Evolutionary conservation across 2,888 invertebrate species (phyloP).

Genomic region (Pycnomerus fuliginosus): DNA sequence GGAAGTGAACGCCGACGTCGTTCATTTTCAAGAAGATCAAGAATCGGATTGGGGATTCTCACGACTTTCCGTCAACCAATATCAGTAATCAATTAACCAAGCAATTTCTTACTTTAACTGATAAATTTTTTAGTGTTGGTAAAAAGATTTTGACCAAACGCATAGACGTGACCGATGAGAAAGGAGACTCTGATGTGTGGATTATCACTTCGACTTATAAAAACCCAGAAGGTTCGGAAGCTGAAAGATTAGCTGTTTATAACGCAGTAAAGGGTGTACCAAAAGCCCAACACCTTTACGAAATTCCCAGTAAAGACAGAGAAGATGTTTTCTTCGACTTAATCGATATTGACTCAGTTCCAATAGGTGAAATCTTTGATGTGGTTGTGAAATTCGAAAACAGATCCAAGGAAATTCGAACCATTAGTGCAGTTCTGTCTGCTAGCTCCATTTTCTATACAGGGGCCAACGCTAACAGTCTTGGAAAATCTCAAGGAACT

Average conservation of each 20-base stretch:
- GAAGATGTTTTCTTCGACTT: constrained; percentile 68
- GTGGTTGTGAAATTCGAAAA: constrained; percentile 64
- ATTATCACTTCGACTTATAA: constrained; percentile 69
- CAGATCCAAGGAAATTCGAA: constrained; percentile 60
- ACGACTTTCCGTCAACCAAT: constrained; percentile 64
- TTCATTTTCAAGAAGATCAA: constrained; percentile 71
- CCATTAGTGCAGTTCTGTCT: constrained; percentile 63
- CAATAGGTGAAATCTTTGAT: constrained; percentile 66
- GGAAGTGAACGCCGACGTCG: constrained; percentile 75
- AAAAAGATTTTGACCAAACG: constrained; percentile 68
- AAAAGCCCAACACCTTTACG: constrained; percentile 62
- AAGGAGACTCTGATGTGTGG: constrained; percentile 64
- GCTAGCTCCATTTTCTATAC: constrained; percentile 70
- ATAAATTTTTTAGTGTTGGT: constrained; percentile 59
- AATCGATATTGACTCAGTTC: constrained; percentile 65
- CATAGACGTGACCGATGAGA: constrained; percentile 62
- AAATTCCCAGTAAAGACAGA: constrained; percentile 58
- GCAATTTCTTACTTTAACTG: constrained; percentile 5
- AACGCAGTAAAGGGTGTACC: constrained; percentile 67
- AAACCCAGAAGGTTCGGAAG: constrained; percentile 61
- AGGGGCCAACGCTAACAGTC: constrained; percentile 64
- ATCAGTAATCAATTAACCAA: constrained; percentile 56
- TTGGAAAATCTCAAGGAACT: constrained; percentile 63
- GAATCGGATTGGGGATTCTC: constrained; percentile 68
- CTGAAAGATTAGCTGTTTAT: constrained; percentile 65